Conservation (phyloP, 2,113 vertebrate genomes). For the Sturnus vulgaris region DNA sequence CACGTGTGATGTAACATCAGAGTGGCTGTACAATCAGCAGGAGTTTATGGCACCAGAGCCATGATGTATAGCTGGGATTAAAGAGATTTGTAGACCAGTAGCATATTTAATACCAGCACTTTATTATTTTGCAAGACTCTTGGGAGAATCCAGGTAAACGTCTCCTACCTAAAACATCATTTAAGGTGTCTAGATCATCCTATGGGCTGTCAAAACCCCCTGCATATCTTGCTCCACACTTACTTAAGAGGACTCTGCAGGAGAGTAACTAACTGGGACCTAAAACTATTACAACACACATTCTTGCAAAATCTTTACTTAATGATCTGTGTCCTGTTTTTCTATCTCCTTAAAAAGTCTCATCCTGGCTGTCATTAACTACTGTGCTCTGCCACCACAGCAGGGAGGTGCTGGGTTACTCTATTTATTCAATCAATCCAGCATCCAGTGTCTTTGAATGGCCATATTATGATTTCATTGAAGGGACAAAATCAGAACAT, state of each 20-base stretch:
- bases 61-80: background rate
- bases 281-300: background rate
- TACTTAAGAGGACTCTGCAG: background rate
- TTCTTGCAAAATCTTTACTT: conserved; percentile 15
- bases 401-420: background rate
- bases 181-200: background rate
- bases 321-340: background rate
- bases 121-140: background rate
- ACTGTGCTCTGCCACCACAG: background rate
- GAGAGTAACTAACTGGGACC: background rate
- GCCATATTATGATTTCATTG: background rate
- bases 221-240: background rate
- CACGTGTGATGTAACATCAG: background rate
- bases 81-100: background rate
- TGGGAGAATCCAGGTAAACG: background rate
- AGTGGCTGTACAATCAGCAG: background rate
- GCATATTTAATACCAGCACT: background rate
- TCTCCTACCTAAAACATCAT: background rate
- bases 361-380: background rate
- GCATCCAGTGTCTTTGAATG: background rate
- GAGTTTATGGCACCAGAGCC: background rate
- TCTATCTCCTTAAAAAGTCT: background rate
- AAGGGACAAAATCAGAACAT: background rate
- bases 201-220: background rate
- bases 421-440: background rate